Base-by-base conservation (phyloP, 2,888 invertebrate species). In the Calameuta pallipes region DNA sequence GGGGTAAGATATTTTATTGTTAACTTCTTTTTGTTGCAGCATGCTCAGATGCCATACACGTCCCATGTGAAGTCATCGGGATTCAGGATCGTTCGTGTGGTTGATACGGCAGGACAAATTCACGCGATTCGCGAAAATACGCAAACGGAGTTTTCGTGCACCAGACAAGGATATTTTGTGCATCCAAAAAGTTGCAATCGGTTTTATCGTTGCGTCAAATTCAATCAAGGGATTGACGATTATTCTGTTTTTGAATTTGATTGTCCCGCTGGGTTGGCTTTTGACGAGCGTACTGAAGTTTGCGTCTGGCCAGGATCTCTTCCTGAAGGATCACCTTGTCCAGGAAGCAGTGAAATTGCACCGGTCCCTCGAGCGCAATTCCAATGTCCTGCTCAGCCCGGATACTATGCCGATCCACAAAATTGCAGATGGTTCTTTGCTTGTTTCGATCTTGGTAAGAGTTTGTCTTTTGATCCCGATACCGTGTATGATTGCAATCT, bases 371-470 rank as follows among this genome's bases (percentile, higher is more conserved):
- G 92, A 77, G 93, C 93, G 1, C 93, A 95, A 84, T 96, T 96
- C 90, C 91, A 93, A 56, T 96, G 96, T 87, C 95, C 95, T 0
- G 92, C 93, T 74, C 93, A 94, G 83, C 93, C 94, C 91, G 96
- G 96, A 80, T 96, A 96, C 89, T 96, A 95, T 88, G 95, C 95
- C 0, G 96, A 96, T 90, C 96, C 96, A 0, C 95, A 95, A 89
- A 96, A 96, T 91, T 96, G 96, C 83, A 94, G 96, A 79, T 96
- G 96, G 96, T 96, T 96, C 93, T 96, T 96, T 91, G 96, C 96
- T 35, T 96, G 96, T 87, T 92, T 95, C 79, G 95, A 96, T 90
- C 94, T 95, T 88, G 95, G 95, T 85, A 93, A 93, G 70, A 70
- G 13, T 70, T 9, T 33, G 4, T 11, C 3, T n/a, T 41, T 41